Percentiles rank a stretch among this genome's conserved stretches.
These are phyloP conservation scores for Cosmorhoe ocellata DNA, from an alignment of 2,888 invertebrate genomes.

Conservation along the genomic window DNA sequence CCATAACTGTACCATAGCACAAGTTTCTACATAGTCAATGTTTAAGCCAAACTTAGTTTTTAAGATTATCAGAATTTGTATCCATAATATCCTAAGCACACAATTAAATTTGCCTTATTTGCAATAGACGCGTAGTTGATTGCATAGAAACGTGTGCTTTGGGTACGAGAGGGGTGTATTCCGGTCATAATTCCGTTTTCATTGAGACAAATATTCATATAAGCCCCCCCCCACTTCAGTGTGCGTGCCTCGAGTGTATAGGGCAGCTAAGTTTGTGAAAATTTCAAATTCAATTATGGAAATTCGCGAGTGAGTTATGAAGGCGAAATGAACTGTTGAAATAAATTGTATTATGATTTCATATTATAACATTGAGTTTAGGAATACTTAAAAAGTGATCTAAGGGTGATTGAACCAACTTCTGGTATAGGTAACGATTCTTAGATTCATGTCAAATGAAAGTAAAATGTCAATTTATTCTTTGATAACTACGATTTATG, in stretches of 20 bases:
- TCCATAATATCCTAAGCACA: too few species aligned
- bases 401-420: too few species aligned
- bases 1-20: conserved; percentile 11
- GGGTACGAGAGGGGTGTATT: conserved; percentile 51
- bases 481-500: too few species aligned
- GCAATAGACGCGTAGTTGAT: not conserved
- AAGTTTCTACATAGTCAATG: conserved; percentile 3
- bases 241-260: conserved; percentile 59
- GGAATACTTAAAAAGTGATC: too few species aligned
- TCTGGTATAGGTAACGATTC: too few species aligned
- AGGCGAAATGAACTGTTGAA: conserved; percentile 23
- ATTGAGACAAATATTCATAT: conserved; percentile 80
- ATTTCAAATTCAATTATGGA: conserved; percentile 49
- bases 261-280: conserved; percentile 56
- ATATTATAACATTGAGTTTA: not conserved
- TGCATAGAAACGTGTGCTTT: conserved; percentile 5
- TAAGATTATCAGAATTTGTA: too few species aligned
- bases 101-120: too few species aligned
- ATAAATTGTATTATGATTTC: conserved; percentile 10
- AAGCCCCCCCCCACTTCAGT: too few species aligned
- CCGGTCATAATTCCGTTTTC: conserved; percentile 73
- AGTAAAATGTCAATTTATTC: too few species aligned
- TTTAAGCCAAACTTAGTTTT: too few species aligned
- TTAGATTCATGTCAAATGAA: too few species aligned
- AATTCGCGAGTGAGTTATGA: conserved; percentile 35